phyloP scores from a whole-genome alignment of 1,140 invertebrate species.

The Aphaenogaster ashmeadi region DNA sequence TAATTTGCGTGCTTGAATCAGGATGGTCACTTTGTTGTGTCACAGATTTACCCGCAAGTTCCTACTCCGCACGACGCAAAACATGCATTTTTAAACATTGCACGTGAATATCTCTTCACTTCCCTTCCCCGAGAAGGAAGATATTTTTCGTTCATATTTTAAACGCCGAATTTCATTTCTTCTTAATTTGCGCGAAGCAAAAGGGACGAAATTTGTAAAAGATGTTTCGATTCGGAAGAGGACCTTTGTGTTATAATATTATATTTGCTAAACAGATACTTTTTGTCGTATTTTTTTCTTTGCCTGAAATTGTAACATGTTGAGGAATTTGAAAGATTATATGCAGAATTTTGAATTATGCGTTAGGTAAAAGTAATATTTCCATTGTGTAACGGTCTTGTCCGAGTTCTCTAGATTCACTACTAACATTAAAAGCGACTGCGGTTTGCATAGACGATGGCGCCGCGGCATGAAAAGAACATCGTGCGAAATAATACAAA shows the following conservation, averaged over 20 bases:
- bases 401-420: not conserved
- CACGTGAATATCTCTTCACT: not conserved
- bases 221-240: not conserved
- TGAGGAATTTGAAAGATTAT: not conserved
- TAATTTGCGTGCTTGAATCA: no score
- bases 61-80: not conserved
- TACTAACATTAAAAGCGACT: not conserved
- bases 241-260: not conserved
- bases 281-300: not conserved
- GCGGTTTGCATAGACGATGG: not conserved
- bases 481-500: slow-evolving; percentile 32
- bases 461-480: slow-evolving; percentile 15
- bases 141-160: not conserved
- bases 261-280: not conserved
- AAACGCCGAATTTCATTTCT: not conserved
- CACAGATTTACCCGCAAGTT: not conserved
- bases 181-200: not conserved
- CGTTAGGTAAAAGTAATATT: slow-evolving; percentile 18
- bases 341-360: not conserved
- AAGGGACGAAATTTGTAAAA: not conserved
- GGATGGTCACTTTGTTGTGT: not conserved
- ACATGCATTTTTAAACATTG: not conserved
- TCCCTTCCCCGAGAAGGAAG: not conserved
- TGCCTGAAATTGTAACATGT: not conserved
- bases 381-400: not conserved